These are phyloP conservation scores for Lophotis ruficrista DNA, from an alignment of 2,113 vertebrate genomes.

Conservation along the genomic window DNA sequence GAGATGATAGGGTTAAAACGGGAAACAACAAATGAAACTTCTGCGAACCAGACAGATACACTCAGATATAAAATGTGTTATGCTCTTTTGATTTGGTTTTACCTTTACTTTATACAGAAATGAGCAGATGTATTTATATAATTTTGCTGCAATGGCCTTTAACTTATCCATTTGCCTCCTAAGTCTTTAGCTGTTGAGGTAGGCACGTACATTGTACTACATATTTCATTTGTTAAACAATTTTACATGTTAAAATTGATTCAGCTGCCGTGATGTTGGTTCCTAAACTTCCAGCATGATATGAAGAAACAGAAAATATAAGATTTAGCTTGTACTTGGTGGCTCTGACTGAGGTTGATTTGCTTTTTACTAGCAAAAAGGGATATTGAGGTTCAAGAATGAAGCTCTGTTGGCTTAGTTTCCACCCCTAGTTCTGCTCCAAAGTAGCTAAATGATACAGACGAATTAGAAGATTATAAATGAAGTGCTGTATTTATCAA, in stretches of 20 bases:
- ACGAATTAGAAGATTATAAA: neutral
- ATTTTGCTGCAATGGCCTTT: neutral
- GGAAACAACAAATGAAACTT: neutral
- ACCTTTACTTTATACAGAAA: neutral
- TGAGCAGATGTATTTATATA: neutral
- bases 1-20: neutral
- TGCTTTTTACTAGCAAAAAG: neutral
- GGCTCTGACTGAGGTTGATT: neutral
- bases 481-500: neutral
- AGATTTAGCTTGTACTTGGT: neutral
- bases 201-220: fast-evolving
- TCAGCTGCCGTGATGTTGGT: neutral
- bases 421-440: neutral
- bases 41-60: neutral
- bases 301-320: neutral
- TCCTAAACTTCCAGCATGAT: neutral
- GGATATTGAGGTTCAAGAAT: neutral
- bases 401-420: neutral
- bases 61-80: neutral
- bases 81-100: neutral
- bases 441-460: neutral
- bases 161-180: neutral
- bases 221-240: neutral
- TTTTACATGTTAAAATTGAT: neutral
- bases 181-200: neutral